These are phyloP conservation scores for Bergia sp. DNA, from an alignment of 92 coral and sea anemone species.

Conservation along the genomic window DNA sequence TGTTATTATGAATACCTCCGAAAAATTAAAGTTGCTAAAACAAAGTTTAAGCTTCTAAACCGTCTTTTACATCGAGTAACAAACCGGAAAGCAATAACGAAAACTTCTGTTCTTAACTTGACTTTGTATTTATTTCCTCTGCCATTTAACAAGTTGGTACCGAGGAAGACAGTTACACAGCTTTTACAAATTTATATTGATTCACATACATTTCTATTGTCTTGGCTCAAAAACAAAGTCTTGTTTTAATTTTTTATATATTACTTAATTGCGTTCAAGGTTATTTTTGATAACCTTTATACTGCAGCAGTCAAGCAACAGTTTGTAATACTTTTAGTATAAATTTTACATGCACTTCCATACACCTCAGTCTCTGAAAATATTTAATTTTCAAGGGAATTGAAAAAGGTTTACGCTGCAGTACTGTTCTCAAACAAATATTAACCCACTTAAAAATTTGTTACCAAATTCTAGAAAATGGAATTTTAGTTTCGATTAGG, in stretches of 20 bases:
- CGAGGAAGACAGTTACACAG: neutral
- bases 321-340: neutral
- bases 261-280: neutral
- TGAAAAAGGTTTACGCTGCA: neutral
- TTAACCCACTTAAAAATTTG: neutral
- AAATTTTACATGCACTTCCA: neutral
- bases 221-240: neutral
- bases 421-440: neutral
- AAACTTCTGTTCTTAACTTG: neutral
- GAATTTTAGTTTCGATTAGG: too few relatives aligned
- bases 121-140: too few relatives aligned
- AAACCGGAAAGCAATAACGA: neutral
- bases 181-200: too few relatives aligned
- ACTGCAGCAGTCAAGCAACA: neutral
- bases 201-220: neutral
- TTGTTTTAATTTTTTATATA: too few relatives aligned
- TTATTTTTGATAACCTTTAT: neutral
- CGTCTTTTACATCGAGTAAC: too few relatives aligned
- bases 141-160: neutral
- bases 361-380: neutral
- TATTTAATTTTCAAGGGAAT: too few relatives aligned
- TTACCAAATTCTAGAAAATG: too few relatives aligned
- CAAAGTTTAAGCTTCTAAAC: neutral
- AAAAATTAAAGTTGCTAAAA: neutral
- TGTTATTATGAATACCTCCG: neutral